Evolutionary conservation across 2,888 invertebrate genomes (phyloP), one percentile per base, ranked within the genome.

Genomic region (Andrena hattorfiana): DNA sequence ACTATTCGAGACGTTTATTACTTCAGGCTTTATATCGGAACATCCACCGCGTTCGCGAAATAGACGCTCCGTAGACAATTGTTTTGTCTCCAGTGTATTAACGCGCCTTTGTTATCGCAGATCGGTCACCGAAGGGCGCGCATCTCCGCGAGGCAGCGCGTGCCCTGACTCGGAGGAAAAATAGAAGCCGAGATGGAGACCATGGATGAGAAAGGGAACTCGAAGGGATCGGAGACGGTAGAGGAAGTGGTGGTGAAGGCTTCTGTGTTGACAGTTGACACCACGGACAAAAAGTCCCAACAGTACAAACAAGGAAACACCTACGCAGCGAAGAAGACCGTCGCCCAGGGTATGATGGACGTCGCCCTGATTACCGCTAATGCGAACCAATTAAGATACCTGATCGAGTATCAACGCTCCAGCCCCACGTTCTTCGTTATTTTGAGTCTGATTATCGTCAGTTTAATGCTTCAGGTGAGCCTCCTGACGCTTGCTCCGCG

Each of bases 321-420:
- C 8, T 95, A 95, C 88, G 95, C 95, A 4, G 95, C 95, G 5
- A 96, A 95, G 90, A 96, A 96, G 90, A 95, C 95, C 0, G 95
- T 95, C 0, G 95, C 95, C 0, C 95, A 96, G 93, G 96, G 96
- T 32, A 96, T 97, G 95, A 96, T 96, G 96, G 96, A 97, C 89
- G 95, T 97, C 54, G 96, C 96, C 0, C 92, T 97, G 54, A 95
- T 97, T 64, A 96, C 96, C 3, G 96, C 97, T 0, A 97, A 97
- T 92, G 96, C 96, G 0, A 96, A 96, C 92, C 97, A 97, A 88
- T 93, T 97, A 70, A 95, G 96, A 68, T 96, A 96, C 90, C 92
- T 96, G 49, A 94, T 96, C 63, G 95, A 95, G 83, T 96, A 95
- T 90, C 96, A 96, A 85, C 93, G 94, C 4, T 90, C 94, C 42